These are phyloP conservation scores for Tinamus guttatus DNA, from an alignment of 2,113 vertebrate genomes.

Conservation along the genomic window DNA sequence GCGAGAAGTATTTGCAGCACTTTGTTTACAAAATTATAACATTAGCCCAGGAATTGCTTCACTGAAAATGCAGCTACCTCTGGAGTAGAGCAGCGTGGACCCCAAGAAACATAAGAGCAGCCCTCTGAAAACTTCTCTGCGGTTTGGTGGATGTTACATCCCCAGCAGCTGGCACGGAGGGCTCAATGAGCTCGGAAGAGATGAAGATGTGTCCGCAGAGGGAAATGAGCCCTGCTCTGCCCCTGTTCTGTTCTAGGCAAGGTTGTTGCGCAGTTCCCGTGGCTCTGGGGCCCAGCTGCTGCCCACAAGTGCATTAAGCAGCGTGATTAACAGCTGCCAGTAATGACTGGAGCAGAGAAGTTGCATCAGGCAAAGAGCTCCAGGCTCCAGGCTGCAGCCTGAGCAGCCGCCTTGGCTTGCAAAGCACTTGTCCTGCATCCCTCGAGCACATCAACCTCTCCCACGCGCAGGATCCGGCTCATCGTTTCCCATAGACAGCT, in stretches of 20 bases:
- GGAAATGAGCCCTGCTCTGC: conserved; percentile 22
- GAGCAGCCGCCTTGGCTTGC: rapidly evolving
- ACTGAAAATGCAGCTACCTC: background rate
- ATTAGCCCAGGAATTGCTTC: background rate
- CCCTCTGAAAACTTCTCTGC: background rate
- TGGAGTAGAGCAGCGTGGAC: background rate
- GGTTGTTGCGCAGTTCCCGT: background rate
- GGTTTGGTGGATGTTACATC: background rate
- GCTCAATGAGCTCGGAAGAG: conserved; percentile 19
- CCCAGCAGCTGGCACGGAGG: background rate
- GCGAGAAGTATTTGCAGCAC: background rate
- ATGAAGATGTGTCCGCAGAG: conserved; percentile 46
- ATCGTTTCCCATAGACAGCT: background rate
- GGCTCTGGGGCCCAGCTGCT: background rate
- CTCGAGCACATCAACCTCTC: background rate
- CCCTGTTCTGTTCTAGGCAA: conserved; percentile 12
- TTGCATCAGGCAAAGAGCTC: background rate
- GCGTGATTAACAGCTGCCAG: background rate
- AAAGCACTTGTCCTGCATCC: background rate
- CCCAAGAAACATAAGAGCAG: background rate
- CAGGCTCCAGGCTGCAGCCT: background rate
- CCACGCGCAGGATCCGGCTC: background rate
- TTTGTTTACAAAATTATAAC: background rate
- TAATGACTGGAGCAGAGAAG: background rate
- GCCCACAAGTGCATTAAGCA: background rate